A percentile compares a stretch with the other conserved stretches of the same genome.
Evolutionary conservation across 1,140 invertebrate species (phyloP).

Genomic region (Drosophila mojavensis): DNA sequence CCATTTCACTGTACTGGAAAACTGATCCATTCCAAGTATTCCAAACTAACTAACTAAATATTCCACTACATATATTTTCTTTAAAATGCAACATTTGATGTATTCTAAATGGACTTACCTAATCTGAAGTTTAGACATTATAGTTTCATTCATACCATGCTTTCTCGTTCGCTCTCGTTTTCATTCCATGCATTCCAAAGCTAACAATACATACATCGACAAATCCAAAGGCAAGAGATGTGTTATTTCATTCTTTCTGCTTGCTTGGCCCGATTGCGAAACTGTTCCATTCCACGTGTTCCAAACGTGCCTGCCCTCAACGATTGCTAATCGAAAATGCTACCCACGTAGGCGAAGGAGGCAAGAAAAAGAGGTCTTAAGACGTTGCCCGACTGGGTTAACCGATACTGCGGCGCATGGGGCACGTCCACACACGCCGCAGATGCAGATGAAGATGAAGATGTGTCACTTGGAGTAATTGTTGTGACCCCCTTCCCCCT

Average conservation of each 20-base stretch:
- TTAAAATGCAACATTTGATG: background rate
- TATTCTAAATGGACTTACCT: background rate
- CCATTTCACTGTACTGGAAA: background rate
- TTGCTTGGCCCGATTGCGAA: background rate
- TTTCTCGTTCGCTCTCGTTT: background rate
- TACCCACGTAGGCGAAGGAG: slow-evolving; percentile 65
- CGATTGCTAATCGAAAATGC: slow-evolving; percentile 59
- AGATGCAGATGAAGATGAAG: slow-evolving; percentile 79
- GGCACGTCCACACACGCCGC: slow-evolving; percentile 51
- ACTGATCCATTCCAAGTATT: background rate
- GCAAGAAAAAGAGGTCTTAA: slow-evolving; percentile 30
- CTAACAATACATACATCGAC: too few species aligned
- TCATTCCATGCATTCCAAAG: background rate
- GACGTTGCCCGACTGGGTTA: slow-evolving; percentile 12
- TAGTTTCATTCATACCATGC: background rate
- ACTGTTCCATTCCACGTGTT: slow-evolving; percentile 28
- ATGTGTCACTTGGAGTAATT: slow-evolving; percentile 83
- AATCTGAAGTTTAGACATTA: background rate
- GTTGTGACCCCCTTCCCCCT: slow-evolving; percentile 35
- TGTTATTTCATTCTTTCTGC: too few species aligned
- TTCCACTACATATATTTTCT: too few species aligned
- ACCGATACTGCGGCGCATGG: slow-evolving; percentile 12
- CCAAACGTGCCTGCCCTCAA: background rate
- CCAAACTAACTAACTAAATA: background rate
- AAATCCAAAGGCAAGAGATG: too few species aligned